Percentiles rank a stretch among this genome's conserved stretches.
Conservation (phyloP, 2,888 invertebrate genomes). For the Leptogaster cylindrica region DNA sequence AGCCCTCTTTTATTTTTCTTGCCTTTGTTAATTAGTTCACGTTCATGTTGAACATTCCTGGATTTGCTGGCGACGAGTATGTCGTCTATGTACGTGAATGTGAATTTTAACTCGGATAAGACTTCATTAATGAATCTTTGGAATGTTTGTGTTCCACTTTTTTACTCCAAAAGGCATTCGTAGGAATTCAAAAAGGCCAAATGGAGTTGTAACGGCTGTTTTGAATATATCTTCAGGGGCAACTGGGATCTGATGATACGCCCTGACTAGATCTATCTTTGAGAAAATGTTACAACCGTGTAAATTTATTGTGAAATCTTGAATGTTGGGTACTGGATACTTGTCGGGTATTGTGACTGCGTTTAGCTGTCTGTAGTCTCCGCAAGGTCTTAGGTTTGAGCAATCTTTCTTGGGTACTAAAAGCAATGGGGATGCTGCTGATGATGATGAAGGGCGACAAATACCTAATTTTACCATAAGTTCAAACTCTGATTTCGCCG, state of each 20-base stretch:
- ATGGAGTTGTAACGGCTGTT: slow-evolving; percentile 4
- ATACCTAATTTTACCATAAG: too few relatives aligned
- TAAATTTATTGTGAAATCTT: slow-evolving; percentile 51
- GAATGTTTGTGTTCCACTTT: background rate
- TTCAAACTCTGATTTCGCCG: too few relatives aligned
- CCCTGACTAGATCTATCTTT: slow-evolving; percentile 51
- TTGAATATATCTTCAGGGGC: slow-evolving; percentile 46
- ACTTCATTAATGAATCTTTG: background rate
- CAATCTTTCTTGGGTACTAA: too few relatives aligned
- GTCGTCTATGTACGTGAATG: background rate
- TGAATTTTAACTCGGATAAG: background rate
- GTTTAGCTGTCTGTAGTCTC: slow-evolving; percentile 54
- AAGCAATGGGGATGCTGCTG: too few relatives aligned
- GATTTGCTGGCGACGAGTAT: too few relatives aligned
- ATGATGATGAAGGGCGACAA: too few relatives aligned
- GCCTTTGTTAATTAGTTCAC: too few relatives aligned
- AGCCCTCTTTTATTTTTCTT: too few relatives aligned
- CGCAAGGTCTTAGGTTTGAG: slow-evolving; percentile 55
- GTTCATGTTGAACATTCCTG: too few relatives aligned
- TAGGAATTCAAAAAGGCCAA: background rate
- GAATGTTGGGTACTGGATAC: slow-evolving; percentile 54
- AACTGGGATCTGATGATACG: slow-evolving; percentile 55
- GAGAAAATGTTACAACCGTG: slow-evolving; percentile 51
- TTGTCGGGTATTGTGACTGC: slow-evolving; percentile 53
- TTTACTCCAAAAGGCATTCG: background rate